phyloP scores from a whole-genome alignment of 2,113 vertebrate species.

The Callopanchax toddi region DNA sequence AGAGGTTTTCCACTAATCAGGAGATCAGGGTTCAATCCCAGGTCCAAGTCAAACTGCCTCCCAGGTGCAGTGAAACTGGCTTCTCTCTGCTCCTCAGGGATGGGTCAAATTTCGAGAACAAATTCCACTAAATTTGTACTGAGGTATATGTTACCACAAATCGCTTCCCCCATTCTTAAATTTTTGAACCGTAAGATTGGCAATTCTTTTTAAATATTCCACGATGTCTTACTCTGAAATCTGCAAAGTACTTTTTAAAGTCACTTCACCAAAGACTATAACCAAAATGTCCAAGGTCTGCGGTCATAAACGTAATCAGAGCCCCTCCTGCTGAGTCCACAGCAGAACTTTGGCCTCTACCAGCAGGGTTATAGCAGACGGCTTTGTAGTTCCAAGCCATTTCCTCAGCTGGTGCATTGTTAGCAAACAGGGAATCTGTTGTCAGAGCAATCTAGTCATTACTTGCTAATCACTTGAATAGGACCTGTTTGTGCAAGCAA shows the following conservation, averaged over 20 bases:
- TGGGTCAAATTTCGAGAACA: too few relatives aligned
- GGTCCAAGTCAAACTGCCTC: too few relatives aligned
- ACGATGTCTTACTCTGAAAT: neutral
- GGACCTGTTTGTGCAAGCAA: slow-evolving; percentile 44
- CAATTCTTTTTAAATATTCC: too few relatives aligned
- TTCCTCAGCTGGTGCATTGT: slow-evolving; percentile 64
- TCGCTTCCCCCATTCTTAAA: too few relatives aligned
- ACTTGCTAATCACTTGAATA: slow-evolving; percentile 67
- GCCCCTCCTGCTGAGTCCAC: slow-evolving; percentile 32
- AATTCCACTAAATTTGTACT: too few relatives aligned
- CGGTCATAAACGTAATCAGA: neutral
- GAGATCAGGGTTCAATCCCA: too few relatives aligned
- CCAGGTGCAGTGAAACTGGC: too few relatives aligned
- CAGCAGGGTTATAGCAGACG: slow-evolving; percentile 24
- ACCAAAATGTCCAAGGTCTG: neutral
- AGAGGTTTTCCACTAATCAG: too few relatives aligned
- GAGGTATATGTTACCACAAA: too few relatives aligned
- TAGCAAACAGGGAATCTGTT: slow-evolving; percentile 61
- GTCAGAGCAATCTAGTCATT: slow-evolving; percentile 59
- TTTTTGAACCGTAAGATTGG: too few relatives aligned
- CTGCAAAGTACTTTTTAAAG: neutral
- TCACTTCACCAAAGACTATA: neutral
- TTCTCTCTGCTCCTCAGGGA: too few relatives aligned
- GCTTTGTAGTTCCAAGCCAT: slow-evolving; percentile 66
- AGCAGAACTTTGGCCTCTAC: slow-evolving; percentile 27